Evolutionary conservation across 2,113 vertebrate species (phyloP).

Genomic region (Tetrao urogallus): DNA sequence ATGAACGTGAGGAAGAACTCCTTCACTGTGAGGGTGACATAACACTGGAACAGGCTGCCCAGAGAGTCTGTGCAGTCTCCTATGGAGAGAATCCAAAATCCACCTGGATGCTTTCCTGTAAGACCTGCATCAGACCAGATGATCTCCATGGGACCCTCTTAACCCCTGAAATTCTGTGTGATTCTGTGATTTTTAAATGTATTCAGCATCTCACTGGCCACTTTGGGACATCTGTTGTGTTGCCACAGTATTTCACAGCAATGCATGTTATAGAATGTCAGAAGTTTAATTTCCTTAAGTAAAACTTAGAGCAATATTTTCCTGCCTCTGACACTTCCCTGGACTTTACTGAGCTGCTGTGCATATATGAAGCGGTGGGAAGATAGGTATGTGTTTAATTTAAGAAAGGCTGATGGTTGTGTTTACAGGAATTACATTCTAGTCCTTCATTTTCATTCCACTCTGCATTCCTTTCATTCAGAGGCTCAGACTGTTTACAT

Average conservation of each 20-base stretch:
- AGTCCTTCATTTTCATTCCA: constrained; percentile 67
- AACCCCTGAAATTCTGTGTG: too few relatives aligned
- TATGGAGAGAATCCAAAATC: too few relatives aligned
- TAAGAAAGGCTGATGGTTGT: constrained; percentile 50
- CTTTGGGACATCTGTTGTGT: background rate
- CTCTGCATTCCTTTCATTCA: constrained; percentile 74
- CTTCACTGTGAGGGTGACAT: too few relatives aligned
- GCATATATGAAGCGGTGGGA: background rate
- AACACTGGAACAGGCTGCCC: too few relatives aligned
- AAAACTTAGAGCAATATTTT: background rate
- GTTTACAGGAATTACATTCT: constrained; percentile 61
- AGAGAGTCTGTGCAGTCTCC: too few relatives aligned
- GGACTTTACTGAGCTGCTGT: background rate
- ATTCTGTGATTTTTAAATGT: background rate
- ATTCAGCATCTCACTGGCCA: background rate
- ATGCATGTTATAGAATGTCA: background rate
- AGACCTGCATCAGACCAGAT: too few relatives aligned
- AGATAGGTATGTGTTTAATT: constrained; percentile 68
- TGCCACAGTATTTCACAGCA: background rate
- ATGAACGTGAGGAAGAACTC: too few relatives aligned
- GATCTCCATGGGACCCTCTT: too few relatives aligned
- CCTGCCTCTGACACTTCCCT: background rate
- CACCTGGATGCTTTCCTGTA: too few relatives aligned
- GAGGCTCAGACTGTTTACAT: constrained; percentile 64
- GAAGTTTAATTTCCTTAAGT: constrained; percentile 21